Evolutionary conservation across 2,113 vertebrate species (phyloP).

Genomic region (Halichoerus grypus): DNA sequence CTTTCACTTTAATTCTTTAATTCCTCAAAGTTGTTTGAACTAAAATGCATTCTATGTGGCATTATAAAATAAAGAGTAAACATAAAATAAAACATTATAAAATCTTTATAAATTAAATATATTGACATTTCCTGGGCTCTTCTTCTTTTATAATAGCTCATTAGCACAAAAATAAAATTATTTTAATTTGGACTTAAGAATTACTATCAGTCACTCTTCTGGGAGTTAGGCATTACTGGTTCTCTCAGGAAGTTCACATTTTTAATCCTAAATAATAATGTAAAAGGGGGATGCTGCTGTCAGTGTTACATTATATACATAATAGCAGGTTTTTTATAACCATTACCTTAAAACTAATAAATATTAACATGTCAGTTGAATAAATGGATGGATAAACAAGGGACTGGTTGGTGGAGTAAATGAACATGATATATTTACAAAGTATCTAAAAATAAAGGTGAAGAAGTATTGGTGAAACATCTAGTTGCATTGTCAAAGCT

Average conservation of each 20-base stretch:
- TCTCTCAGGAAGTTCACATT: not conserved
- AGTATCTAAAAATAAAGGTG: not conserved
- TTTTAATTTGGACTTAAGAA: not conserved
- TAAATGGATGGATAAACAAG: not conserved
- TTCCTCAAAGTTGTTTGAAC: conserved; percentile 18
- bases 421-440: not conserved
- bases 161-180: conserved; percentile 38
- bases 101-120: conserved; percentile 53
- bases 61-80: not conserved
- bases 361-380: not conserved
- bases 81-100: not conserved
- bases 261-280: not conserved
- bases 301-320: not conserved
- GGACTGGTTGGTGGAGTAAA: not conserved
- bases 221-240: not conserved
- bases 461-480: not conserved
- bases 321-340: not conserved
- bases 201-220: not conserved
- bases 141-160: not conserved
- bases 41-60: not conserved
- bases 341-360: not conserved
- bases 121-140: not conserved
- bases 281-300: not conserved
- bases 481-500: not conserved
- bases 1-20: conserved; percentile 16